Base-by-base conservation (phyloP, 2,113 vertebrate species). In the Aix galericulata region DNA sequence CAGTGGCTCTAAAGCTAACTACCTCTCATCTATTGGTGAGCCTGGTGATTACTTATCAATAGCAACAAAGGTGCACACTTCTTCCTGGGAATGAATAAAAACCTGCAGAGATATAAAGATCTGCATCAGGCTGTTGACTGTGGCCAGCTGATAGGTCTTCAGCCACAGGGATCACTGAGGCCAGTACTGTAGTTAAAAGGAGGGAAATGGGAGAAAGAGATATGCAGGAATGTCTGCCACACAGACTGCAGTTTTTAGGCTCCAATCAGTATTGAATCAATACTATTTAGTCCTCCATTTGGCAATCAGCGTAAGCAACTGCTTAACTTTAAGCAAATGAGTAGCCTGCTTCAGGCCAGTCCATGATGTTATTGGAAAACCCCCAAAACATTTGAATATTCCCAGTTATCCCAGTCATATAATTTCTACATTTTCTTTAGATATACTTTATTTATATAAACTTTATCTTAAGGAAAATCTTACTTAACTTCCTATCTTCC, bases 21-120 rank as follows among this genome's bases (percentile, higher is more conserved):
- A 80, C 62, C 20, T 82, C 32, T 12, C 85, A 69, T 86, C 40
- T 80, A 50, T 93, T 89, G 67, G 13, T 34, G 69, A 64, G 32
- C 31, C 56, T 88, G 73, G 12, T 78, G 82, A 88, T 81, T 78
- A 78, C 32, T 92, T 83, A 88, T 52, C 85, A 82, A 86, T 56
- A 93, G 14, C 44, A 83, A 44, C 3, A 88, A 86, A 93, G 73
- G 34, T 68, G 38, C 52, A 60, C 21, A 78, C 18, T 59, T 80
- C 46, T 84, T 96, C 53, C 76, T 82, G 27, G 56, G 46, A 69
- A 66, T 68, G 14, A 86, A 88, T 56, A 72, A 94, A 91, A 90
- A 44, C 21, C 44, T 50, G 18, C 4, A 6, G 69, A 71, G 59
- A 78, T 13, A 7, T 1, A 2, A 10, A n/a, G 76, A 79, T 78